Evolutionary conservation across 2,113 vertebrate genomes (phyloP).

Genomic region (Seriola dumerili): DNA sequence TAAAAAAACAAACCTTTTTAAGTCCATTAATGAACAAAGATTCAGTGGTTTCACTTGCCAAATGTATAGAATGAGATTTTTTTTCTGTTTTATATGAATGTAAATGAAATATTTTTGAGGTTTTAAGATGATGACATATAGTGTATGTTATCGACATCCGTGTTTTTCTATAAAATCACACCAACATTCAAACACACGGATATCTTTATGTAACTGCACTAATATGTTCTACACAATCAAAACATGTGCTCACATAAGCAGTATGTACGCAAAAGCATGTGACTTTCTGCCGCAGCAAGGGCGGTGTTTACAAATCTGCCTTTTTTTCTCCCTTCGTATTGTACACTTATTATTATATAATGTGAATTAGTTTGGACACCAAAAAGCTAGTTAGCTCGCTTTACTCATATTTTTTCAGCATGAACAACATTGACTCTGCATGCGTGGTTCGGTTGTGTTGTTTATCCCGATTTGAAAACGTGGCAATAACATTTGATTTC

Average conservation of each 20-base stretch:
- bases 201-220: not conserved
- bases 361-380: not conserved
- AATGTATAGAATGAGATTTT: too few species aligned
- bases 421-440: not conserved
- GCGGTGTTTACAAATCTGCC: not conserved
- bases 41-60: too few species aligned
- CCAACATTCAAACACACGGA: not conserved
- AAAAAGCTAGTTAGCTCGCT: not conserved
- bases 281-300: too few species aligned
- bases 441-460: not conserved
- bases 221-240: too few species aligned
- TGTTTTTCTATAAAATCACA: too few species aligned
- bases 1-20: too few species aligned
- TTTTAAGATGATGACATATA: too few species aligned
- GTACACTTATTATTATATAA: not conserved
- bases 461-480: conserved; percentile 7
- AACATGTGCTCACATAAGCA: too few species aligned
- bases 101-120: too few species aligned
- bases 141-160: too few species aligned
- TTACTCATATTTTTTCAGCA: not conserved
- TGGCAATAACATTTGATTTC: not conserved
- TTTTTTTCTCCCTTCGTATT: not conserved
- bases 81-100: too few species aligned
- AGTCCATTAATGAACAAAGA: not conserved
- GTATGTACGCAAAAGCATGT: too few species aligned